Percentiles rank a stretch among this genome's conserved stretches.
phyloP scores from a whole-genome alignment of 2,797 vertebrate species.

The Anolis apletophallus region DNA sequence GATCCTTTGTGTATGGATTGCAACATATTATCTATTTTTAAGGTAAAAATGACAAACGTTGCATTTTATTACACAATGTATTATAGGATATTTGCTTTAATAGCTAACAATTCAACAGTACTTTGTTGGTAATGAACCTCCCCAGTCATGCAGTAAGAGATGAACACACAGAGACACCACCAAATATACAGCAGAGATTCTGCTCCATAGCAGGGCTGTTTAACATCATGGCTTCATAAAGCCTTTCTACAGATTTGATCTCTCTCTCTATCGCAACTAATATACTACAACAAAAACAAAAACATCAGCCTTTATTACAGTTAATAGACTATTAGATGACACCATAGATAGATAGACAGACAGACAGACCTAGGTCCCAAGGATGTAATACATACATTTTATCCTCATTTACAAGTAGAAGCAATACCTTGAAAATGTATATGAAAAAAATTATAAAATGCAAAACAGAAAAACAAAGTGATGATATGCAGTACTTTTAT shows the following conservation, averaged over 20 bases:
- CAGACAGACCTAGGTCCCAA: background rate
- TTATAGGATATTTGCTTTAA: too few species aligned
- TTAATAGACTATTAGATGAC: background rate
- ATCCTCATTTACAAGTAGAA: background rate
- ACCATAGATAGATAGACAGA: background rate
- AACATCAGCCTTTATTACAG: background rate
- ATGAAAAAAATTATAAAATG: background rate
- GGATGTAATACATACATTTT: background rate
- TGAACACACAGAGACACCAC: background rate
- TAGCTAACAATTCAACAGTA: too few species aligned
- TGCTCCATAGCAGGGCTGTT: background rate
- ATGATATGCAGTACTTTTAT: background rate
- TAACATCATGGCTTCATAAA: accelerated
- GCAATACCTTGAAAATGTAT: background rate
- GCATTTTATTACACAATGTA: background rate
- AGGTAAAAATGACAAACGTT: slow-evolving; percentile 11
- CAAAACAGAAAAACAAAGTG: background rate
- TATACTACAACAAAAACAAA: background rate
- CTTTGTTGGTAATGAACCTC: background rate
- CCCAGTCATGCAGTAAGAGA: background rate
- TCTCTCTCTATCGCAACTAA: slow-evolving; percentile 9
- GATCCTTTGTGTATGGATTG: background rate
- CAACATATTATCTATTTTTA: background rate
- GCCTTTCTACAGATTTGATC: background rate
- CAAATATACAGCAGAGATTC: background rate